Conservation (phyloP, 2,113 vertebrate genomes). For the Thalassarche chlororhynchos region DNA sequence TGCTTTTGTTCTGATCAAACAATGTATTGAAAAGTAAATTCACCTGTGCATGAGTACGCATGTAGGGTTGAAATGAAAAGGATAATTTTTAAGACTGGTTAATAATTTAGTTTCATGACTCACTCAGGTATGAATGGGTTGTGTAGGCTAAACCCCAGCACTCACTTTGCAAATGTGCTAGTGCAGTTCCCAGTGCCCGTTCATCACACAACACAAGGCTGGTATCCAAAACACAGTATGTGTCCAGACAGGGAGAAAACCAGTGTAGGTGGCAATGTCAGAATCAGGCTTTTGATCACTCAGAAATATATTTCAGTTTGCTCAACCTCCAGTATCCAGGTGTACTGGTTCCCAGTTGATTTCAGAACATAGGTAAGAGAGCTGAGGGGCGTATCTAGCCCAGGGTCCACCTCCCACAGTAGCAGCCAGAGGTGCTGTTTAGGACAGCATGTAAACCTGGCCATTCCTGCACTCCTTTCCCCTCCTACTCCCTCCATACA, state of each 20-base stretch:
- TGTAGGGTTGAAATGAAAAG: not conserved
- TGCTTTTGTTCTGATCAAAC: not conserved
- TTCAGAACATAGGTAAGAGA: not conserved
- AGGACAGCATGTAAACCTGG: not conserved
- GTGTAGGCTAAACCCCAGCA: not conserved
- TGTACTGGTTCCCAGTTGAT: rapidly evolving
- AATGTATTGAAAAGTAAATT: not conserved
- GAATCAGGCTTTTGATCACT: not conserved
- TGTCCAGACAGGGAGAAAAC: not conserved
- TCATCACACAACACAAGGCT: not conserved
- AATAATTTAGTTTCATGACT: not conserved
- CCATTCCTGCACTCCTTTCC: not conserved
- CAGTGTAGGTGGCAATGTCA: not conserved
- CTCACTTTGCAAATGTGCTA: not conserved
- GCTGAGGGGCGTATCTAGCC: rapidly evolving
- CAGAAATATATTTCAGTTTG: not conserved
- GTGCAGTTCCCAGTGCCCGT: not conserved
- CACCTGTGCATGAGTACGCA: not conserved
- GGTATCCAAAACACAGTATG: not conserved
- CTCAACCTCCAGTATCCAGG: not conserved
- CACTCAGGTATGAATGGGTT: not conserved
- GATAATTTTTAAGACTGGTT: not conserved
- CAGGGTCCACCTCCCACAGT: not conserved
- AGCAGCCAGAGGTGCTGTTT: not conserved
- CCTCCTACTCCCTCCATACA: not conserved